A percentile compares a stretch with the other conserved stretches of the same genome.
Evolutionary conservation across 2,113 vertebrate genomes (phyloP).

Genomic region (Thunnus maccoyii): DNA sequence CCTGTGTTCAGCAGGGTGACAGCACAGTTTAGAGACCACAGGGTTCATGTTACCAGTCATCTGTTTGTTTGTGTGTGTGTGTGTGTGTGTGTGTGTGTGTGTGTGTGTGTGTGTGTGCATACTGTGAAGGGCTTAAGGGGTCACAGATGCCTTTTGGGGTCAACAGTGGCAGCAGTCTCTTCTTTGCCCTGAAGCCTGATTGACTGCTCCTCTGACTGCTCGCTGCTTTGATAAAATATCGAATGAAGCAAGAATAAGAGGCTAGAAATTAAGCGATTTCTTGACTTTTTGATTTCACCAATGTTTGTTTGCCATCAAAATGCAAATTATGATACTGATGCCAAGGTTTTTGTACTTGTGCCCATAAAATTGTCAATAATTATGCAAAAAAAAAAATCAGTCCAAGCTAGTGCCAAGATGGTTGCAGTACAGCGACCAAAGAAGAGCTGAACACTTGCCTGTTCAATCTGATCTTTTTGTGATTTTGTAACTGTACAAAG

Average conservation of each 20-base stretch:
- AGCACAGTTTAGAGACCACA: constrained; percentile 71
- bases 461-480: constrained; percentile 10
- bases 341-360: background rate
- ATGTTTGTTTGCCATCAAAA: background rate
- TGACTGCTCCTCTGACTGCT: background rate
- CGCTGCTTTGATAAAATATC: constrained; percentile 15
- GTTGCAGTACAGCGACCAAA: background rate
- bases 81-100: constrained; percentile 12
- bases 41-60: constrained; percentile 70
- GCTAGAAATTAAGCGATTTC: background rate
- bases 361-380: background rate
- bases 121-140: constrained; percentile 45
- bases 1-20: constrained; percentile 75
- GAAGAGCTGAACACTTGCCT: background rate
- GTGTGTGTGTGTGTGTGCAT: constrained; percentile 46
- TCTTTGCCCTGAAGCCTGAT: constrained; percentile 26
- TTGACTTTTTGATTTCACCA: background rate
- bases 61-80: constrained; percentile 10
- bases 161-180: constrained; percentile 43
- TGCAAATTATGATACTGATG: background rate
- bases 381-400: background rate
- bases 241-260: background rate
- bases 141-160: constrained; percentile 65
- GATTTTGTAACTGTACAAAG: background rate
- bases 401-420: background rate